These are phyloP conservation scores for Drosophila athabasca DNA, from an alignment of 1,140 invertebrate species.

Conservation along the genomic window DNA sequence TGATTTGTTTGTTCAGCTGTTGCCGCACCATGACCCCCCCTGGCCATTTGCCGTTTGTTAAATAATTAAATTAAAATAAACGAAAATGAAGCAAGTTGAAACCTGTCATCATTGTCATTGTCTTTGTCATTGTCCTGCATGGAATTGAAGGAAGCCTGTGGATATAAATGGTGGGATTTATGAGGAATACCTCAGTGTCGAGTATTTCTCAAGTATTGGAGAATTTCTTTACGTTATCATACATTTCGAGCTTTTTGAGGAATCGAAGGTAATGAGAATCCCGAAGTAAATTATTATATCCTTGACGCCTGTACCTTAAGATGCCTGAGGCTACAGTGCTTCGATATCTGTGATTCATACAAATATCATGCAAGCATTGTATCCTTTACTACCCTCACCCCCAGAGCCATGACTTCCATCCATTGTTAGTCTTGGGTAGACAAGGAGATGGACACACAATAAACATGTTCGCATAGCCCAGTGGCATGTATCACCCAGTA, in stretches of 20 bases:
- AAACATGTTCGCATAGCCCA: conserved; percentile 28
- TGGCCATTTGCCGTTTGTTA: conserved; percentile 26
- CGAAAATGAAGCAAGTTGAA: conserved; percentile 14
- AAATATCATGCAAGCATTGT: conserved; percentile 24
- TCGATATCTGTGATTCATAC: conserved; percentile 25
- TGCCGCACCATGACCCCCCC: neutral
- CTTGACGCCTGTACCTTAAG: no score
- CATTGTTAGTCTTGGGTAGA: conserved; percentile 18
- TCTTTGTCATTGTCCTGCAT: conserved; percentile 13
- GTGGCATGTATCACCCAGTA: neutral
- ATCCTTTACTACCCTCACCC: conserved; percentile 9
- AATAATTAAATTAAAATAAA: conserved; percentile 76
- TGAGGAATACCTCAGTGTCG: neutral
- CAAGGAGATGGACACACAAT: conserved; percentile 28
- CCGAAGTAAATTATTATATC: no score
- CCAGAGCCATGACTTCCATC: neutral
- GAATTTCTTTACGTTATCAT: no score
- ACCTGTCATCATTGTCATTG: conserved; percentile 34
- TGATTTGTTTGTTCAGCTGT: conserved; percentile 62
- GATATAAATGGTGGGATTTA: no score
- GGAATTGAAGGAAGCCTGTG: no score
- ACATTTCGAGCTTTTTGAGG: no score
- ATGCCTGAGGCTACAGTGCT: no score
- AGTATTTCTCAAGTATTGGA: neutral
- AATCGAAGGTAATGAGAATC: no score